Evolutionary conservation across 2,888 invertebrate genomes (phyloP), one percentile per base, ranked within the genome.

Genomic region (Drosophila robusta): DNA sequence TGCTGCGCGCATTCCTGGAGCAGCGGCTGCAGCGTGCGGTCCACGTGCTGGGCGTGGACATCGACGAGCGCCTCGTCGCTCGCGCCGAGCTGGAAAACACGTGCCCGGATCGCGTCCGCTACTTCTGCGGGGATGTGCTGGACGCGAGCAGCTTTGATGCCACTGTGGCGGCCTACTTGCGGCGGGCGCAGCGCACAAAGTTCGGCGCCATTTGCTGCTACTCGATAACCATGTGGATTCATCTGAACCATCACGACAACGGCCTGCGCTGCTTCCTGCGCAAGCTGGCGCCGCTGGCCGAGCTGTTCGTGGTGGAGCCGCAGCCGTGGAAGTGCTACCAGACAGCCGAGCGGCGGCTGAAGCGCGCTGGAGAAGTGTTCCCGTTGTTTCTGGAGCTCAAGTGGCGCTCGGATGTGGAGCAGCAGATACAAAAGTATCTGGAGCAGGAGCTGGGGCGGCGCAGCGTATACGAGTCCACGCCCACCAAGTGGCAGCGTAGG

Each of bases 171-270:
- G 75, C 91, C 0, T 95, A 93, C 90, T 91, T 96, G 54, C 64
- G 87, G 32, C 75, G 72, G 2, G 78, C 92, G 69, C 83, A 92
- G 1, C 93, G 92, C 49, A 50, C 83, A 0, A 93, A 90, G 66
- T 97, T 96, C 92, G 95, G 95, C 92, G 93, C 94, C 3, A 93
- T 94, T 50, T 96, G 96, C 91, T 96, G 96, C 90, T 97, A 97
- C 90, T 97, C 97, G 8, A 94, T 97, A 32, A 96, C 97, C 16
- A 97, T 97, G 97, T 97, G 97, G 97, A 96, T 97, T 86, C 97
- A 97, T 92, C 91, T 97, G 24, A 97, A 97, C 91, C 93, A 95
- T 91, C 96, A 97, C 6, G 97, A 97, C 93, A 91, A 92, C 5
- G 96, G 96, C 0, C 91, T 97, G 38, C 83, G 93, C 57, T 78